phyloP scores from a whole-genome alignment of 2,888 invertebrate species.

The Drosophila recens region DNA sequence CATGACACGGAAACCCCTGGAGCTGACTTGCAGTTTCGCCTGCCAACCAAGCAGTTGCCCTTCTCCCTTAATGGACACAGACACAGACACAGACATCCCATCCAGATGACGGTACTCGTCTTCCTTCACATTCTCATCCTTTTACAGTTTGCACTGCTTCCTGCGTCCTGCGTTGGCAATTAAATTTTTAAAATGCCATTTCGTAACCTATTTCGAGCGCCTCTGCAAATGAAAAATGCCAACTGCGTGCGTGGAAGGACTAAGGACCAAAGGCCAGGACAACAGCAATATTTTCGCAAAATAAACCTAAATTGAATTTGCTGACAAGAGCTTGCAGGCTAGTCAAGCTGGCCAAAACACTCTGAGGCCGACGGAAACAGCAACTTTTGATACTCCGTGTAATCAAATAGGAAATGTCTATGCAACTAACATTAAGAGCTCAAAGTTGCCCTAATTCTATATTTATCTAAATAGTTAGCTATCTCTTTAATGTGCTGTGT shows the following conservation, averaged over 20 bases:
- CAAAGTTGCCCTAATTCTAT: too few relatives aligned
- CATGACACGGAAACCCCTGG: conserved; percentile 74
- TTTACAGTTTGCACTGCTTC: neutral
- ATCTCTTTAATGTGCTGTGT: neutral
- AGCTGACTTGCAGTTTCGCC: conserved; percentile 68
- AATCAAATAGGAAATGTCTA: neutral
- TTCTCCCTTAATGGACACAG: conserved; percentile 45
- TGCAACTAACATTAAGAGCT: neutral
- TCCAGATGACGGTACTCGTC: neutral
- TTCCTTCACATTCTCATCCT: neutral
- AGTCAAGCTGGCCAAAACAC: conserved; percentile 13
- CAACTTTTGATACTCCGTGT: neutral
- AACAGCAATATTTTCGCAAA: conserved; percentile 51
- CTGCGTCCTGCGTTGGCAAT: conserved; percentile 48
- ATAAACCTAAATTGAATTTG: conserved; percentile 71
- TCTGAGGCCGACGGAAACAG: neutral
- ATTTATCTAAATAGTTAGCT: too few relatives aligned
- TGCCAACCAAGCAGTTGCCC: conserved; percentile 23
- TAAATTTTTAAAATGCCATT: conserved; percentile 75
- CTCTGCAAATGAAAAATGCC: conserved; percentile 57
- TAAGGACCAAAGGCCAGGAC: conserved; percentile 27
- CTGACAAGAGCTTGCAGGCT: conserved; percentile 43
- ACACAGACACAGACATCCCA: conserved; percentile 48
- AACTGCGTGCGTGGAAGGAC: conserved; percentile 36
- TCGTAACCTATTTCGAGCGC: conserved; percentile 57